Evolutionary conservation across 92 coral and sea anemone genomes (phyloP).

Genomic region (Pocillopora grandis): DNA sequence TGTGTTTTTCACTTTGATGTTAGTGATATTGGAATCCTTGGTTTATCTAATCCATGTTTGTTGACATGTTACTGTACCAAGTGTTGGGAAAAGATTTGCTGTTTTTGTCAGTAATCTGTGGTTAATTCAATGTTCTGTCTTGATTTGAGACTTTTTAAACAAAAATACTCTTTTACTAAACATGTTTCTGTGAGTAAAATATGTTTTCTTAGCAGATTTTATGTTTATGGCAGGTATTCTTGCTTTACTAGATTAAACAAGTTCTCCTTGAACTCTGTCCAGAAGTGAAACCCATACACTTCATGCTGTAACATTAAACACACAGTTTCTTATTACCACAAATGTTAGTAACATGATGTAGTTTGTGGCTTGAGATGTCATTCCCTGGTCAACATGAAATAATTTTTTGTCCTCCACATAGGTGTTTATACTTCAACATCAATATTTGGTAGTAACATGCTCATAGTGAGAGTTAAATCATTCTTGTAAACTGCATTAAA

Average conservation of each 20-base stretch:
- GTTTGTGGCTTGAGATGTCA: not conserved
- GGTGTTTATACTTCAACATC: too few species aligned
- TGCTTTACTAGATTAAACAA: not conserved
- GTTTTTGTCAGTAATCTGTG: conserved; percentile 1
- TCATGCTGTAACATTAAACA: not conserved
- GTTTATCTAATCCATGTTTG: conserved; percentile 38
- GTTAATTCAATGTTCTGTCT: conserved; percentile 4
- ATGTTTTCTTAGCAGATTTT: not conserved
- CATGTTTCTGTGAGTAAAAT: not conserved
- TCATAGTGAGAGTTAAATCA: too few species aligned
- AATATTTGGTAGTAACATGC: too few species aligned
- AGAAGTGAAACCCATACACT: not conserved
- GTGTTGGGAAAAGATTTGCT: not conserved
- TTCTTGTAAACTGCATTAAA: too few species aligned
- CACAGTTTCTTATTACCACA: not conserved
- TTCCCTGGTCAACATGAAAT: too few species aligned
- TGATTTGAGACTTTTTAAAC: not conserved
- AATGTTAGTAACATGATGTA: not conserved
- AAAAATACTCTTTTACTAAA: not conserved
- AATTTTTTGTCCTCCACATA: too few species aligned
- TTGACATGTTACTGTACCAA: conserved; percentile 20
- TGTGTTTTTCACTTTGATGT: not conserved
- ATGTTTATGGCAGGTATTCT: not conserved
- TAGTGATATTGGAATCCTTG: conserved; percentile 11
- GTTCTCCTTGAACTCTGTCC: conserved; percentile 13